Conservation (phyloP, 2,113 vertebrate species). For the Ctenomys sociabilis region DNA sequence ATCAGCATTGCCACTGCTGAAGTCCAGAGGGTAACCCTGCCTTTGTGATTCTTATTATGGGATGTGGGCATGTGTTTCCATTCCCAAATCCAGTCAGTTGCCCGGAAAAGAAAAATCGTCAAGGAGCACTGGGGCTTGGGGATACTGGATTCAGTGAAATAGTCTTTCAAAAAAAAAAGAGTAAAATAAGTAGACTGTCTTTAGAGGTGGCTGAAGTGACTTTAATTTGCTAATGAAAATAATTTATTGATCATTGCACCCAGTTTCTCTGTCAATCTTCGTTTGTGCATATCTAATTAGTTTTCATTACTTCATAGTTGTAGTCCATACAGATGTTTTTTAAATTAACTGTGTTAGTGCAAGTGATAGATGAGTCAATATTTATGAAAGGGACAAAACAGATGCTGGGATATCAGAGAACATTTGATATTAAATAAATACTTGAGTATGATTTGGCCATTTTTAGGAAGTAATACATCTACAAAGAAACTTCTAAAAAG, state of each 20-base stretch:
- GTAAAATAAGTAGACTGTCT: not conserved
- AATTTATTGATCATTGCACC: not conserved
- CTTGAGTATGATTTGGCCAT: not conserved
- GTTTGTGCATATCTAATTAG: not conserved
- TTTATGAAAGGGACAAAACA: not conserved
- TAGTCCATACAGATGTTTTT: not conserved
- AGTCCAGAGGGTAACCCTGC: not conserved
- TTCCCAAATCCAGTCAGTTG: not conserved
- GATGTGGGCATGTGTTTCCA: not conserved
- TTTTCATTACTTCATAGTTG: not conserved
- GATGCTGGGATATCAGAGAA: not conserved
- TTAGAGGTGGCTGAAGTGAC: not conserved
- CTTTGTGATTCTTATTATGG: not conserved
- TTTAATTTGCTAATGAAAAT: conserved; percentile 18
- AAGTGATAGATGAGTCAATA: not conserved
- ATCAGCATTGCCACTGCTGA: fast-evolving
- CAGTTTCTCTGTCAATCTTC: not conserved
- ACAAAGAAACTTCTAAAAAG: not conserved
- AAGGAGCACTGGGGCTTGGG: too few species aligned
- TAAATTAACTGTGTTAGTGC: not conserved
- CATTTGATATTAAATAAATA: not conserved
- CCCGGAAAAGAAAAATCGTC: not conserved
- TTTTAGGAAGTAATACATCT: not conserved
- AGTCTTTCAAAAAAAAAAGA: not conserved
- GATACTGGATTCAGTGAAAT: not conserved